Percentiles rank a stretch among this genome's conserved stretches.
These are phyloP conservation scores for Neofelis nebulosa DNA, from an alignment of 2,113 vertebrate genomes.

Conservation along the genomic window DNA sequence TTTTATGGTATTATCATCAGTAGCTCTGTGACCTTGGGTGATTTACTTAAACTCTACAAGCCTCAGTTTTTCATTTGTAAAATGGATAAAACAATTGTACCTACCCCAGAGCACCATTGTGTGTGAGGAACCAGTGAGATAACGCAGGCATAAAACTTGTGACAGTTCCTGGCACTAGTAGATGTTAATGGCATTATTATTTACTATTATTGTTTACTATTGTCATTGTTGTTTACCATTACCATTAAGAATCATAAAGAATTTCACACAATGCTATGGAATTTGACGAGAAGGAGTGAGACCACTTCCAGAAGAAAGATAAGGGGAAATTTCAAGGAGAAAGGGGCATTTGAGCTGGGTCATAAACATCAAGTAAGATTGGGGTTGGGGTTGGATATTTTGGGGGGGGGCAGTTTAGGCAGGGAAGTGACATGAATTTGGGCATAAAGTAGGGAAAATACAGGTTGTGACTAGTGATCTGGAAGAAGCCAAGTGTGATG, in stretches of 20 bases:
- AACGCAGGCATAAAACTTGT: background rate
- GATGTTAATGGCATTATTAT: background rate
- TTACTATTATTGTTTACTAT: too few species aligned
- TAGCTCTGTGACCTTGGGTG: background rate
- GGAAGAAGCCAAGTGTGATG: background rate
- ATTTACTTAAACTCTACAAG: background rate
- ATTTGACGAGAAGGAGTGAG: background rate
- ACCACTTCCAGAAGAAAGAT: background rate
- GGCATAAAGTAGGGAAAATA: background rate
- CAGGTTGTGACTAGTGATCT: background rate
- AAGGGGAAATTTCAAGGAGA: background rate
- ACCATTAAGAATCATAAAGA: background rate
- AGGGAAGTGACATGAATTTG: background rate
- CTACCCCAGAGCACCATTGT: background rate
- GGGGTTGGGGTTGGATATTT: background rate
- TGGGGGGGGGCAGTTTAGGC: background rate
- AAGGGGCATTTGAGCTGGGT: background rate
- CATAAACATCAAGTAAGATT: background rate
- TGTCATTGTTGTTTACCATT: background rate
- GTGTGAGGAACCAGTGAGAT: background rate
- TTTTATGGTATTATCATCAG: background rate
- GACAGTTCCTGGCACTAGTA: background rate
- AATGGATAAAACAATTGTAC: background rate
- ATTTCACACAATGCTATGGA: background rate
- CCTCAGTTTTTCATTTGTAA: background rate